A percentile compares a stretch with the other conserved stretches of the same genome.
Conservation (phyloP, 2,888 invertebrate species). For the Mayetiola destructor region DNA sequence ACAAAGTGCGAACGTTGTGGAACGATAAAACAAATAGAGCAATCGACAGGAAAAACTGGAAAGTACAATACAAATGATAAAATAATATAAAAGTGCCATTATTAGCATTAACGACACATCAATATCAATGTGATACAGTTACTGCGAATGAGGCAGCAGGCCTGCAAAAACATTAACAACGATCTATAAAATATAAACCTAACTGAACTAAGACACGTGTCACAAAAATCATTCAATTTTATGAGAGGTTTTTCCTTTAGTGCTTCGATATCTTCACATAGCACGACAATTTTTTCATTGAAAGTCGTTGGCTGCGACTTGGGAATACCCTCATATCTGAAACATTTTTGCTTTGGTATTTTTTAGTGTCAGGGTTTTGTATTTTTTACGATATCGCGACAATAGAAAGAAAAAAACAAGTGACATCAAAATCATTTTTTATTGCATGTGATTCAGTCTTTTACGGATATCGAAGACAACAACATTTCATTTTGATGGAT, state of each 20-base stretch:
- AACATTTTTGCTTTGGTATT: constrained; percentile 1
- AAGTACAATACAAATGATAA: neutral
- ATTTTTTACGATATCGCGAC: neutral
- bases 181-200: too few species aligned
- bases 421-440: neutral
- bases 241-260: neutral
- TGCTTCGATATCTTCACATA: too few species aligned
- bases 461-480: neutral
- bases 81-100: constrained; percentile 5
- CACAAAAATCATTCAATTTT: constrained; percentile 12
- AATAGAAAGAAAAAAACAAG: neutral
- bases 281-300: neutral
- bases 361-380: too few species aligned
- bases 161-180: too few species aligned
- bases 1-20: neutral
- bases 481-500: neutral
- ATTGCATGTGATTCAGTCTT: too few species aligned
- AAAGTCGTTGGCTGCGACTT: neutral
- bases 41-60: neutral
- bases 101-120: constrained; percentile 8
- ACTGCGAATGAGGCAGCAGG: too few species aligned
- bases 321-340: neutral
- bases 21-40: constrained; percentile 8
- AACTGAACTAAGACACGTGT: neutral
- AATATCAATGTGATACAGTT: neutral